Percentiles rank a stretch among this genome's conserved stretches.
Evolutionary conservation across 1,140 invertebrate species (phyloP).

Genomic region (Brachystomella parvula): DNA sequence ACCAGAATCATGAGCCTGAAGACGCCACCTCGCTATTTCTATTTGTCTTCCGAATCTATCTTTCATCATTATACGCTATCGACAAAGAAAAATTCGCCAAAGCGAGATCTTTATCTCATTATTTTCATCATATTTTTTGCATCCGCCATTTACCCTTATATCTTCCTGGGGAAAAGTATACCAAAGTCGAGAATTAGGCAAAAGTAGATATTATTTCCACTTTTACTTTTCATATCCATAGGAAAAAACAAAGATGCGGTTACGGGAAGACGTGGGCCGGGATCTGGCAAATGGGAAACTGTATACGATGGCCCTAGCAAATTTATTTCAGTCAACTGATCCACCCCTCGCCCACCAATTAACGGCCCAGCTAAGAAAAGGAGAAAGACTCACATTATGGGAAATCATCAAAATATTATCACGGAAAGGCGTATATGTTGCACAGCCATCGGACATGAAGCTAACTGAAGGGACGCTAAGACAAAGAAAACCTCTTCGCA

Average conservation of each 20-base stretch:
- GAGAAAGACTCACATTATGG: slow-evolving; percentile 25
- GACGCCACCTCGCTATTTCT: no score
- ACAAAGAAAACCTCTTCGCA: slow-evolving; percentile 34
- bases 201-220: no score
- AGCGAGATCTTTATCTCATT: background rate
- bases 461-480: slow-evolving; percentile 36
- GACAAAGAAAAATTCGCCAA: background rate
- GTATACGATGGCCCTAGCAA: slow-evolving; percentile 30
- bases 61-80: background rate
- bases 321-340: slow-evolving; percentile 22
- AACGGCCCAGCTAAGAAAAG: background rate
- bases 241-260: slow-evolving; percentile 31
- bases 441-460: slow-evolving; percentile 37
- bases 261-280: slow-evolving; percentile 33
- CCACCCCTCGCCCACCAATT: background rate
- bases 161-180: no score
- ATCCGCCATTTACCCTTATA: background rate
- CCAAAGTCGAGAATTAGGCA: no score
- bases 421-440: slow-evolving; percentile 35
- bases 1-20: no score
- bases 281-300: slow-evolving; percentile 33
- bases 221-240: background rate
- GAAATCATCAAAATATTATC: slow-evolving; percentile 37
- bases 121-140: slow-evolving; percentile 1
- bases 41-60: no score